Percentiles rank a stretch among this genome's conserved stretches.
Evolutionary conservation across 2,113 vertebrate genomes (phyloP).

Genomic region (Paradoxurus hermaphroditus): DNA sequence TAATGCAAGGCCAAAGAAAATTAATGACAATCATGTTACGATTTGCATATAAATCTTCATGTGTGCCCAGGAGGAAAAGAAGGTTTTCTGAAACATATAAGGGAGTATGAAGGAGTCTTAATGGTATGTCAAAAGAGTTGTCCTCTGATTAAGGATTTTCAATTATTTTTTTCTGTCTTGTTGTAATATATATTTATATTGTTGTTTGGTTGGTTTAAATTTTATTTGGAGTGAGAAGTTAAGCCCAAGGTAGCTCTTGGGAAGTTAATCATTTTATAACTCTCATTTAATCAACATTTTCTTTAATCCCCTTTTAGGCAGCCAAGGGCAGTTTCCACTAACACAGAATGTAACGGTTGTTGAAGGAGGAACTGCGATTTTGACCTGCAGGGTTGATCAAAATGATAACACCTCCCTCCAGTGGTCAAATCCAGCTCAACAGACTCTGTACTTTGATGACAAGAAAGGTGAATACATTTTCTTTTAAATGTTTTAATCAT

Average conservation of each 20-base stretch:
- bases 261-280: conserved; percentile 67
- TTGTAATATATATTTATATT: neutral
- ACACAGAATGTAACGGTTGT: conserved; percentile 97
- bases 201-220: neutral
- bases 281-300: conserved; percentile 64
- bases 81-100: neutral
- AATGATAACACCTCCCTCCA: conserved; percentile 99
- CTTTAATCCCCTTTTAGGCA: conserved; percentile 83
- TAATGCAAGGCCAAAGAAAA: neutral
- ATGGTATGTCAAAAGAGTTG: neutral
- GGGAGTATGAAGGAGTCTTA: neutral
- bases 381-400: conserved; percentile 99
- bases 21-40: neutral
- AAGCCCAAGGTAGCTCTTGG: neutral
- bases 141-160: neutral
- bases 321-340: conserved; percentile 95
- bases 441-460: conserved; percentile 98
- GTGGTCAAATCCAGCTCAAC: conserved; percentile 99
- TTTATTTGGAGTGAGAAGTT: conserved; percentile 31
- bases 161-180: conserved; percentile 7
- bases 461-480: conserved; percentile 93
- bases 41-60: conserved; percentile 21
- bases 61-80: neutral
- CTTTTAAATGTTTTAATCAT: conserved; percentile 62
- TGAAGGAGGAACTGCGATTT: conserved; percentile 94